Conservation (phyloP, 92 coral and sea anemone species). For the Metridium senile region DNA sequence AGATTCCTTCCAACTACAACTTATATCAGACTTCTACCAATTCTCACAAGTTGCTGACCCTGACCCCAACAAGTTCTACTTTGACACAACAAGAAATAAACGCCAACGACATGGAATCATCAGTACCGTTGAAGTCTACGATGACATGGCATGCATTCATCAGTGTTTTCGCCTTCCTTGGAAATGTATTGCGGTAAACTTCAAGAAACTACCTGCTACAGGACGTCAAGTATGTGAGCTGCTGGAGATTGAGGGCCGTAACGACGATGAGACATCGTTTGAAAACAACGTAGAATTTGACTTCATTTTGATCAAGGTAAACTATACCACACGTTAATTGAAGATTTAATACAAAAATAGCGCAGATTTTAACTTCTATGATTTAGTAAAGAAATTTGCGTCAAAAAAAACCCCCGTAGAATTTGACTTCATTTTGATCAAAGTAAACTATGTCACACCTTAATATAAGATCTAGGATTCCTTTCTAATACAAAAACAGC, state of each 20-base stretch:
- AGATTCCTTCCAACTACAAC: background rate
- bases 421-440: no score
- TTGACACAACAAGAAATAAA: background rate
- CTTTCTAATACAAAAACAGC: no score
- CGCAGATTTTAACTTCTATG: no score
- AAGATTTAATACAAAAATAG: no score
- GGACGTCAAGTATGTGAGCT: background rate
- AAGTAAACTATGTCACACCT: no score
- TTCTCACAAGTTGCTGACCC: background rate
- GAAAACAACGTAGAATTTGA: background rate
- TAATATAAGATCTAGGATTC: no score
- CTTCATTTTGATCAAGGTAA: background rate
- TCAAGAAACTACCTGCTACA: background rate
- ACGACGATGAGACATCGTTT: background rate
- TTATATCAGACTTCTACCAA: background rate
- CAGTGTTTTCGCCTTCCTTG: background rate
- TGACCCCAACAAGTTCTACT: background rate
- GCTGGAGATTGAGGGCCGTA: background rate
- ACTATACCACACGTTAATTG: background rate
- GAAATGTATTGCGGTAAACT: background rate
- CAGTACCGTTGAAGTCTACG: background rate
- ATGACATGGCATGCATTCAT: background rate
- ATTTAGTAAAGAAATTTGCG: no score
- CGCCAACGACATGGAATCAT: background rate
- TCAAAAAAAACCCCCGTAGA: no score